phyloP scores from a whole-genome alignment of 2,113 vertebrate genomes.

The Larimichthys crocea region DNA sequence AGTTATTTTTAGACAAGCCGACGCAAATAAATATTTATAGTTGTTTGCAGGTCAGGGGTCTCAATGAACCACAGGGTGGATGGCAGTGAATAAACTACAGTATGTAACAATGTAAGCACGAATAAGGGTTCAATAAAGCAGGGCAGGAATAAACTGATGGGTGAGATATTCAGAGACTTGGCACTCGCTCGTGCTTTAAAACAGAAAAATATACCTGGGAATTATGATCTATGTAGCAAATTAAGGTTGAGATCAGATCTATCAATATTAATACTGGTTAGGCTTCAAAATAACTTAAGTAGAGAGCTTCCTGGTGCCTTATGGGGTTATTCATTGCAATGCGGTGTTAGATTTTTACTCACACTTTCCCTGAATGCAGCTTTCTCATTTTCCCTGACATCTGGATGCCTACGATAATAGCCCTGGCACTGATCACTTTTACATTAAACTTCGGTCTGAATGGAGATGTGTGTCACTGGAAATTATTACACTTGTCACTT shows the following conservation, averaged over 20 bases:
- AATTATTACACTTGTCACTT: constrained; percentile 67
- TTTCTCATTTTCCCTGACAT: constrained; percentile 58
- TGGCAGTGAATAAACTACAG: constrained; percentile 51
- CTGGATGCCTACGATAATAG: constrained; percentile 60
- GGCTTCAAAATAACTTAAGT: constrained; percentile 40
- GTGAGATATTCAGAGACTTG: constrained; percentile 34
- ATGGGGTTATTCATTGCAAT: constrained; percentile 40
- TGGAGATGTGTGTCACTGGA: constrained; percentile 67
- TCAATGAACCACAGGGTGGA: constrained; percentile 53
- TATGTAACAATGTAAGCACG: constrained; percentile 62
- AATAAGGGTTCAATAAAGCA: constrained; percentile 52
- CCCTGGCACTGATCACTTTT: constrained; percentile 60
- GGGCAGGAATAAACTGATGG: constrained; percentile 21
- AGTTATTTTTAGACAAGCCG: constrained; percentile 80
- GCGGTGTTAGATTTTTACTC: constrained; percentile 53
- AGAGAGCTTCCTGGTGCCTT: constrained; percentile 44
- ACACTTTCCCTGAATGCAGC: constrained; percentile 62
- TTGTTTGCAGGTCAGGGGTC: constrained; percentile 79
- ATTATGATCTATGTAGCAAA: constrained; percentile 21
- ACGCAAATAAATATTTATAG: constrained; percentile 84
- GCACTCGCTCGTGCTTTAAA: constrained; percentile 22
- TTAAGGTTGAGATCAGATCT: constrained; percentile 31
- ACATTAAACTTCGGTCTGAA: constrained; percentile 58
- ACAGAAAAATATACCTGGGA: constrained; percentile 12
- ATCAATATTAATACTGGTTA: constrained; percentile 45